phyloP scores from a whole-genome alignment of 2,888 invertebrate genomes.

The Nomada lathburiana region DNA sequence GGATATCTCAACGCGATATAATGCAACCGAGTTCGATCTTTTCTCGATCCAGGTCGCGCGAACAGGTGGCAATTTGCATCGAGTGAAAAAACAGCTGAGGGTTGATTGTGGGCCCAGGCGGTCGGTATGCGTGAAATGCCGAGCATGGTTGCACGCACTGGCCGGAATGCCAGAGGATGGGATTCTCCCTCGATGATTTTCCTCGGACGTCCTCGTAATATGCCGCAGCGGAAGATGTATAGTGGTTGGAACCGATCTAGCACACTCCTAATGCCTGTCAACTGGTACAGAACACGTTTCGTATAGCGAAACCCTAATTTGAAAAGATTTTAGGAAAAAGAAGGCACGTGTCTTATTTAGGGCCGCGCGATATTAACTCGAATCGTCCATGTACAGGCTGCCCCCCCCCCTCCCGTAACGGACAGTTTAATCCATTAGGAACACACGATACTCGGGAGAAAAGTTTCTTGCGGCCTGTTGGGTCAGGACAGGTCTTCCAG shows the following conservation, averaged over 20 bases:
- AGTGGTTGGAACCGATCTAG: too few species aligned
- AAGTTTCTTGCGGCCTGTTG: too few species aligned
- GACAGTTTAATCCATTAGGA: neutral
- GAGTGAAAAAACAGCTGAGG: conserved; percentile 36
- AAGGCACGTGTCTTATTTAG: neutral
- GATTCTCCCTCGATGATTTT: conserved; percentile 69
- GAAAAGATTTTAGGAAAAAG: neutral
- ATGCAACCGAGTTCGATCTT: neutral
- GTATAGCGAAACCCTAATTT: too few species aligned
- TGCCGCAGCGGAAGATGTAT: conserved; percentile 30
- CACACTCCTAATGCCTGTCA: too few species aligned
- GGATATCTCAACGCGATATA: too few species aligned
- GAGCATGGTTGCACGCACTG: conserved; percentile 72
- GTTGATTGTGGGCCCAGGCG: conserved; percentile 29
- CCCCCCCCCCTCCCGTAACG: too few species aligned
- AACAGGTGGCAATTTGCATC: conserved; percentile 59
- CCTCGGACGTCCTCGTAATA: conserved; percentile 47
- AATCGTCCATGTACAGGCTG: too few species aligned
- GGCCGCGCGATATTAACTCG: too few species aligned
- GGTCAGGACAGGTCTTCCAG: too few species aligned
- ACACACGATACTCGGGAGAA: too few species aligned
- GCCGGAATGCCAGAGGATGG: conserved; percentile 72
- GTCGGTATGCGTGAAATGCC: conserved; percentile 70
- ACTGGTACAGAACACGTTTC: too few species aligned
- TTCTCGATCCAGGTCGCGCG: neutral